Base-by-base conservation (phyloP, 1,140 invertebrate genomes). In the Penaeus chinensis region DNA sequence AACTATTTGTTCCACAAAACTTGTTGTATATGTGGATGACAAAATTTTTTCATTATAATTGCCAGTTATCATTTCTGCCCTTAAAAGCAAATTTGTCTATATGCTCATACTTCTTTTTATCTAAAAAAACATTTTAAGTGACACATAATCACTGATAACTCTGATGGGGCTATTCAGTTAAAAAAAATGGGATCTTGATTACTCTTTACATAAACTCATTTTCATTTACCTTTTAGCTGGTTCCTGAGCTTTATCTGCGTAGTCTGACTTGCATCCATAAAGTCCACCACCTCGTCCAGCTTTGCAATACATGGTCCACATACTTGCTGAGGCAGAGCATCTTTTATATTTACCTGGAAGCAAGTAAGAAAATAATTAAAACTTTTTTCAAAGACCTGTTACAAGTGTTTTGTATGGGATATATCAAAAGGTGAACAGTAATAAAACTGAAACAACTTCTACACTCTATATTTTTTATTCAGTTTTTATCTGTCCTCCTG, bases 231-330 rank as follows among this genome's bases (percentile, higher is more conserved):
- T 83, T 81, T 82, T 11, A 87, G 60, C 16, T 82, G 86, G 27
- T 54, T 87, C 18, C 74, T 87, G 20, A 82, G 62, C 24, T 87
- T 87, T n/a, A 32, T 76, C 54, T 87, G 86, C 66, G 80, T 87
- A 27, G 81, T 27, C 11, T 77, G 79, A 37, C 86, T 82, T 7
- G 60, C 65, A 60, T 87, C 86, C 80, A 87, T 61, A 66, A 87
- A 87, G 7, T 87, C 86, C 69, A 87, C 86, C 54, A 82, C 79
- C 20, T 87, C 86, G 60, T 87, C 86, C 69, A 87, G n/a, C 24
- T 87, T 87, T 24, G 86, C 86, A 66, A 87, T 24, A 66, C 86
- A 87, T 13, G 86, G 86, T 16, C 86, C 86, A 60, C 86, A 87
- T 22, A 87, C 61, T 5, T 87, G 86, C 20, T 82, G 86, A 27